Conservation (phyloP, 2,797 vertebrate genomes). For the Mus spretus region DNA sequence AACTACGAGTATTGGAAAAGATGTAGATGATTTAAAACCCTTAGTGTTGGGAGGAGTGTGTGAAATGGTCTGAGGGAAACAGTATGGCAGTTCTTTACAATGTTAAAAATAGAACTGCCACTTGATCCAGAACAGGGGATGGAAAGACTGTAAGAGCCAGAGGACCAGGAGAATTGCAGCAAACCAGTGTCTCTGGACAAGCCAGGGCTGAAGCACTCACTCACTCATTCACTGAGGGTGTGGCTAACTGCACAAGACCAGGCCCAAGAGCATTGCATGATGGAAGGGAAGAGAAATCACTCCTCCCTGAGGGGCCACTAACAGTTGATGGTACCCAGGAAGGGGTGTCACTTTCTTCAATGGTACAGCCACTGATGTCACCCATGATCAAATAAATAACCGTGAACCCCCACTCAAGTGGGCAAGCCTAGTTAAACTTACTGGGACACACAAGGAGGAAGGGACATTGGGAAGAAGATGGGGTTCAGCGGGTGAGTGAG, state of each 20-base stretch:
- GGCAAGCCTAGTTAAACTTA: not conserved
- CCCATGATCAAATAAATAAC: not conserved
- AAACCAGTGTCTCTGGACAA: not conserved
- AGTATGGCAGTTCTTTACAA: not conserved
- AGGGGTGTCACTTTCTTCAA: not conserved
- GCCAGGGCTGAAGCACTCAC: not conserved
- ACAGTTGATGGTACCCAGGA: not conserved
- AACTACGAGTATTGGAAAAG: not conserved
- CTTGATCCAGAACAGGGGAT: not conserved
- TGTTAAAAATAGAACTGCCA: not conserved
- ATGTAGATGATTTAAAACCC: not conserved
- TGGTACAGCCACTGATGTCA: not conserved
- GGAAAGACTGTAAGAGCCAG: not conserved
- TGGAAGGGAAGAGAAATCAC: not conserved
- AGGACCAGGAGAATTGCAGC: not conserved
- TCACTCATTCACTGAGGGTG: not conserved
- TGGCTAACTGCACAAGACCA: not conserved
- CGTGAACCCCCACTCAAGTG: not conserved
- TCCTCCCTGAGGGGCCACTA: not conserved
- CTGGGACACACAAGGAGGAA: not conserved
- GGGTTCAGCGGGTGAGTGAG: not conserved
- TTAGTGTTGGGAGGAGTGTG: not conserved
- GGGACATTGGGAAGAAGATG: not conserved
- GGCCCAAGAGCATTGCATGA: not conserved
- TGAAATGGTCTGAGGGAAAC: not conserved